phyloP scores from a whole-genome alignment of 2,113 vertebrate genomes.

The Enhydra lutris region DNA sequence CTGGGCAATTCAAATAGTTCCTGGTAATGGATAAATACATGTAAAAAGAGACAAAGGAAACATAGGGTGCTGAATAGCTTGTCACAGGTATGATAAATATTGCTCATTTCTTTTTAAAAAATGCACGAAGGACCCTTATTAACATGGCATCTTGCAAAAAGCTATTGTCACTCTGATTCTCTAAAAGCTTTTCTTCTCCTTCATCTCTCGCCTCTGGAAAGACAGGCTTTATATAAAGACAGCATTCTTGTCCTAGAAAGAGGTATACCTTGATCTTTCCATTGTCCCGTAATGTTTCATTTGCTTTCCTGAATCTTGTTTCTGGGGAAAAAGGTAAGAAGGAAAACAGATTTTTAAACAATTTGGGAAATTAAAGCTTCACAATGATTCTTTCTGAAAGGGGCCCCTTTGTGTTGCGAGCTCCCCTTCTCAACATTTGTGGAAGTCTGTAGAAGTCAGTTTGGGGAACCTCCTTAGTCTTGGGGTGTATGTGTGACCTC shows the following conservation, averaged over 20 bases:
- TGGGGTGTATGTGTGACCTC: fast-evolving
- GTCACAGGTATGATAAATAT: background rate
- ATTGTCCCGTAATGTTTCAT: constrained; percentile 38
- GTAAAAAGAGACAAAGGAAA: background rate
- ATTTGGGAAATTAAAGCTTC: constrained; percentile 53
- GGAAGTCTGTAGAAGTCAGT: background rate
- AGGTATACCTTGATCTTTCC: constrained; percentile 51
- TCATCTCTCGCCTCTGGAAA: background rate
- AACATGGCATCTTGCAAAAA: background rate
- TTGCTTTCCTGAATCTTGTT: constrained; percentile 53
- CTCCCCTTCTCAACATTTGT: background rate
- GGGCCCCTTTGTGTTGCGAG: background rate
- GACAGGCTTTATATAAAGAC: background rate
- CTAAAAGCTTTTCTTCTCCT: background rate
- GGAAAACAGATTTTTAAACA: background rate
- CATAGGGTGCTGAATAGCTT: background rate
- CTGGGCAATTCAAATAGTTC: background rate
- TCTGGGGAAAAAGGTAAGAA: constrained; percentile 11
- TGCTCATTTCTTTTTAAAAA: constrained; percentile 34
- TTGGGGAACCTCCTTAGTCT: background rate
- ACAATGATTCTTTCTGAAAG: constrained; percentile 39
- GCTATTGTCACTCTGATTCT: background rate
- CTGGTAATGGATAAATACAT: background rate
- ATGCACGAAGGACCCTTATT: background rate
- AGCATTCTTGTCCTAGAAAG: constrained; percentile 48